These are phyloP conservation scores for Lasioglossum vierecki DNA, from an alignment of 2,888 invertebrate species.

Conservation along the genomic window DNA sequence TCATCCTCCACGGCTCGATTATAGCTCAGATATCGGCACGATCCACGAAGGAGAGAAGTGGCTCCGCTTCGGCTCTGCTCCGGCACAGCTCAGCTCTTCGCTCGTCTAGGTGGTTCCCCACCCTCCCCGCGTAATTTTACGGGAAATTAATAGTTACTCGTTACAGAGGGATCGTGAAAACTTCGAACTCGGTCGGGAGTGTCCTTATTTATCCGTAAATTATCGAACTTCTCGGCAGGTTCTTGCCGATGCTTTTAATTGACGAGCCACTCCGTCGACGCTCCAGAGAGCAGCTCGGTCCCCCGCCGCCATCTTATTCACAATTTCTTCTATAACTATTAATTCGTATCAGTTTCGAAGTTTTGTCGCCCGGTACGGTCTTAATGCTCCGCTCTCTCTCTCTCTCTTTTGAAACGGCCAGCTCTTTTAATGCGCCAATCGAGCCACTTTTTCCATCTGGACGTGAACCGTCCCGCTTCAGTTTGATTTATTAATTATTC, in stretches of 20 bases:
- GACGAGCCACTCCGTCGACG: constrained; percentile 5
- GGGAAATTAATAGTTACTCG: constrained; percentile 67
- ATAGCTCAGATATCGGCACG: constrained; percentile 67
- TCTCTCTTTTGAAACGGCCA: not conserved
- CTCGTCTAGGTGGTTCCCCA: constrained; percentile 34
- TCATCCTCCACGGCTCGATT: constrained; percentile 69
- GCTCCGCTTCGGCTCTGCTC: not conserved
- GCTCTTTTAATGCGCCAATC: not conserved
- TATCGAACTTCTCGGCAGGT: constrained; percentile 28
- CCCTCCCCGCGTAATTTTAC: constrained; percentile 57
- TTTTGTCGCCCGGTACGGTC: not conserved
- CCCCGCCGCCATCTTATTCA: constrained; percentile 3
- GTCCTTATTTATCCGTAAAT: constrained; percentile 40
- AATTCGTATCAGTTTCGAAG: constrained; percentile 10
- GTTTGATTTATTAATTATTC: not conserved
- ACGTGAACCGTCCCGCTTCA: not conserved
- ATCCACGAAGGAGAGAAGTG: constrained; percentile 46
- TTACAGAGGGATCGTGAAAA: constrained; percentile 59
- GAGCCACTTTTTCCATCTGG: not conserved
- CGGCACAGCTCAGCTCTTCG: not conserved
- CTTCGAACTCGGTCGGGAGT: constrained; percentile 22
- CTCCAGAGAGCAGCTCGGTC: not conserved
- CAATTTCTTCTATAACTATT: constrained; percentile 13
- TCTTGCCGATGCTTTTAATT: constrained; percentile 47
- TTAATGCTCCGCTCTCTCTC: not conserved